These are phyloP conservation scores for Bombus consobrinus DNA, from an alignment of 1,140 invertebrate species.

Conservation along the genomic window DNA sequence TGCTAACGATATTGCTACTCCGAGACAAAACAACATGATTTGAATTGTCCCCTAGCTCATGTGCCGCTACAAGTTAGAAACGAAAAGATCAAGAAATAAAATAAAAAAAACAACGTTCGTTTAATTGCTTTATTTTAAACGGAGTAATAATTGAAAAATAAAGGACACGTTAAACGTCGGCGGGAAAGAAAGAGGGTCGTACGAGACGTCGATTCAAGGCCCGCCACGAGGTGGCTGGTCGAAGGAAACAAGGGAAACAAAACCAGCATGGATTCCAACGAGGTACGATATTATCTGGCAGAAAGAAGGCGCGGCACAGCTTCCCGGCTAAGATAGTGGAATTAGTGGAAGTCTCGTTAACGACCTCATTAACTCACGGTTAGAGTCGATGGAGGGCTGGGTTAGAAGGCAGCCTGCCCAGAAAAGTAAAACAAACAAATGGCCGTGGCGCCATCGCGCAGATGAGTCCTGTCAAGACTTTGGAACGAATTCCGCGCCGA, in stretches of 20 bases:
- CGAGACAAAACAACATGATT: too few species aligned
- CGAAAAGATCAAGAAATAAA: too few species aligned
- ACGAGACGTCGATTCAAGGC: background rate
- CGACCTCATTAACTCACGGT: constrained; percentile 77
- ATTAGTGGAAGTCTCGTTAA: constrained; percentile 74
- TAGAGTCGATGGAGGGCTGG: constrained; percentile 54
- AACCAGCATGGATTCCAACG: constrained; percentile 14
- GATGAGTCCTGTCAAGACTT: constrained; percentile 80
- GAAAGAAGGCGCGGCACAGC: constrained; percentile 30
- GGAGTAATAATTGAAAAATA: background rate
- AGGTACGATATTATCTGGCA: constrained; percentile 61
- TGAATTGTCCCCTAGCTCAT: too few species aligned
- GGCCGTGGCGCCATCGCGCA: constrained; percentile 79
- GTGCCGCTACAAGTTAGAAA: too few species aligned
- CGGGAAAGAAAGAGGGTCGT: background rate
- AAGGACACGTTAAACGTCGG: background rate
- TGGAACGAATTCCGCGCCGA: background rate
- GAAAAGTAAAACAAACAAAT: constrained; percentile 81
- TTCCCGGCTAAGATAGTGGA: constrained; percentile 52
- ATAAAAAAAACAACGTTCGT: background rate
- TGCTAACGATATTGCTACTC: too few species aligned
- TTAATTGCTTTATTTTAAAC: background rate
- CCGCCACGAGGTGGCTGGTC: background rate
- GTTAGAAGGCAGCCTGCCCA: constrained; percentile 51
- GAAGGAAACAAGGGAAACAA: background rate